A percentile compares a stretch with the other conserved stretches of the same genome.
phyloP scores from a whole-genome alignment of 2,797 vertebrate species.

The Chelon auratus region DNA sequence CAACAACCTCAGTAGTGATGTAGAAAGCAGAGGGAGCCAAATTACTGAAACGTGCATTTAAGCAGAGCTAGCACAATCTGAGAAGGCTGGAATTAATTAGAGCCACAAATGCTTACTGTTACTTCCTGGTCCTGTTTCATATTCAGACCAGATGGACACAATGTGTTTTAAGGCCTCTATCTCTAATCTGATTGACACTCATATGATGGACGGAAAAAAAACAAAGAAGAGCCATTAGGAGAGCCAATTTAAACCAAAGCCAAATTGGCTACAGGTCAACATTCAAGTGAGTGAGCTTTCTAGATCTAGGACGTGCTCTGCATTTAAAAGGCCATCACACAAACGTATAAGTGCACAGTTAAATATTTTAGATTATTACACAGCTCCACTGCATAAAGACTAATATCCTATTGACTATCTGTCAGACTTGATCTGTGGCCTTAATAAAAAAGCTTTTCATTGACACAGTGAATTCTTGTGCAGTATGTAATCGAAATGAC shows the following conservation, averaged over 20 bases:
- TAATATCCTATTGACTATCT: slow-evolving; percentile 56
- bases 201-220: background rate
- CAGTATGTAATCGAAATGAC: slow-evolving; percentile 16
- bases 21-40: slow-evolving; percentile 18
- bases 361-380: slow-evolving; percentile 49
- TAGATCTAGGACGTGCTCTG: slow-evolving; percentile 12
- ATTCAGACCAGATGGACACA: slow-evolving; percentile 29
- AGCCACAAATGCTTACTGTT: slow-evolving; percentile 19
- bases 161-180: slow-evolving; percentile 28
- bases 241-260: background rate
- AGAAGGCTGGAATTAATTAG: slow-evolving; percentile 52
- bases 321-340: slow-evolving; percentile 25
- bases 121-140: slow-evolving; percentile 17
- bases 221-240: slow-evolving; percentile 30
- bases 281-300: slow-evolving; percentile 4
- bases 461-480: slow-evolving; percentile 32
- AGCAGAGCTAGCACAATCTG: slow-evolving; percentile 8
- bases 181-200: slow-evolving; percentile 30
- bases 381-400: slow-evolving; percentile 39
- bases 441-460: slow-evolving; percentile 45
- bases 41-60: slow-evolving; percentile 34
- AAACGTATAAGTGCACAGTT: slow-evolving; percentile 41
- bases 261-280: slow-evolving; percentile 27
- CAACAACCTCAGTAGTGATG: slow-evolving; percentile 28
- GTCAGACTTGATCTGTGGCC: slow-evolving; percentile 38